Percentiles rank a stretch among this genome's conserved stretches.
Conservation (phyloP, 1,140 invertebrate genomes). For the Papilio polytes region DNA sequence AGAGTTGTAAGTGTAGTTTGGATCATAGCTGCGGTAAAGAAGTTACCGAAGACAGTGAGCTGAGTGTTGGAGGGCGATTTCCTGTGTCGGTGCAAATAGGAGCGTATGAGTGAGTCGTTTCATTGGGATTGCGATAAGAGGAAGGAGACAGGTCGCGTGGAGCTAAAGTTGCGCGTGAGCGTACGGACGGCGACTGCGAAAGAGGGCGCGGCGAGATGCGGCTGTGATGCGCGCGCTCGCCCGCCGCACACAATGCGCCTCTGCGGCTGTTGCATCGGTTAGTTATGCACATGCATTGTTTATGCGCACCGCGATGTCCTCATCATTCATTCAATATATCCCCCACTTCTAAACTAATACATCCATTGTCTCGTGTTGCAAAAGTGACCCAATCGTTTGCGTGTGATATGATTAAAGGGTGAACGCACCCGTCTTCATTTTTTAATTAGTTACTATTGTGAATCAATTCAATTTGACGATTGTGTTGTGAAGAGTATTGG, state of each 20-base stretch:
- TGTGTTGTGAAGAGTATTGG: conserved; percentile 1
- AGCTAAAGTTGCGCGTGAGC: conserved; percentile 72
- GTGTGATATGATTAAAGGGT: conserved; percentile 2
- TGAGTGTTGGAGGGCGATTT: conserved; percentile 33
- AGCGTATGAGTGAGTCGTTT: conserved; percentile 37
- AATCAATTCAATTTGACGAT: not conserved
- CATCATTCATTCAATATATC: conserved; percentile 8
- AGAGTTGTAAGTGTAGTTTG: not conserved
- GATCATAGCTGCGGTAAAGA: not conserved
- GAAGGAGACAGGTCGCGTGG: conserved; percentile 66
- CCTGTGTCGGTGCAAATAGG: conserved; percentile 41
- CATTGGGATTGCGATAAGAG: conserved; percentile 36
- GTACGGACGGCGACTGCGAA: conserved; percentile 51
- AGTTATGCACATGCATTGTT: conserved; percentile 49
- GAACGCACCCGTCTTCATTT: conserved; percentile 9
- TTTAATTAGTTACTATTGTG: not conserved
- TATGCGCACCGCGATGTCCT: conserved; percentile 12
- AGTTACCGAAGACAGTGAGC: conserved; percentile 16
- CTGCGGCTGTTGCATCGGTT: conserved; percentile 79
- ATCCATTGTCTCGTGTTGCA: conserved; percentile 8
- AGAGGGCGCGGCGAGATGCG: conserved; percentile 55
- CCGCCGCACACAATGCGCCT: conserved; percentile 73
- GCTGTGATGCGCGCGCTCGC: conserved; percentile 69
- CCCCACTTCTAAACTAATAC: conserved; percentile 15
- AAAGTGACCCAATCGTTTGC: conserved; percentile 3